Evolutionary conservation across 2,888 invertebrate species (phyloP).

Genomic region (Kuschelorhynchus macadamiae): DNA sequence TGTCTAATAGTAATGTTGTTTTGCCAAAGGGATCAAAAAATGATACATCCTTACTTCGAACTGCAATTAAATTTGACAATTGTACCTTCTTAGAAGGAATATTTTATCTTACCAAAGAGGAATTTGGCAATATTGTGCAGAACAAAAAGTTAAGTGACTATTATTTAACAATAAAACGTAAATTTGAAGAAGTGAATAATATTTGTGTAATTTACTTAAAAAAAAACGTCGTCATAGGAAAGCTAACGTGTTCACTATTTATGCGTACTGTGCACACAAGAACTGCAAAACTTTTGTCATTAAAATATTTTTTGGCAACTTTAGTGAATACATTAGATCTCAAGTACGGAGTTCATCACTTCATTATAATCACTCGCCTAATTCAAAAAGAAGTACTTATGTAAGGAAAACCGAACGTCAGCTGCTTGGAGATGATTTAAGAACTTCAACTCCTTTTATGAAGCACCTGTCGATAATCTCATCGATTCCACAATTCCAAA

Average conservation of each 20-base stretch:
- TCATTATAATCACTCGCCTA: neutral
- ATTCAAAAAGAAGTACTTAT: neutral
- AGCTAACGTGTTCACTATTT: neutral
- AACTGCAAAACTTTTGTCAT: slow-evolving; percentile 4
- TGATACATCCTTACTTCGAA: too few species aligned
- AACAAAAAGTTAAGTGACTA: neutral
- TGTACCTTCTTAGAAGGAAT: neutral
- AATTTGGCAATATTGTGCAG: neutral
- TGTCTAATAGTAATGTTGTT: too few species aligned
- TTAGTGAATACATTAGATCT: too few species aligned
- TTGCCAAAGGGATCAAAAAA: too few species aligned
- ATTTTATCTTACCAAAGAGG: neutral
- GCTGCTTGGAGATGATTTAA: neutral
- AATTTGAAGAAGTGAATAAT: slow-evolving; percentile 7
- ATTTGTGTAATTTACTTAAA: neutral
- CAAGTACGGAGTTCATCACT: neutral
- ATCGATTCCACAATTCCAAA: neutral
- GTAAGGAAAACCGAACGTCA: neutral
- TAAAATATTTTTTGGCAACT: neutral
- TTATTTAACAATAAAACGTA: slow-evolving; percentile 5
- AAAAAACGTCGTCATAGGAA: neutral
- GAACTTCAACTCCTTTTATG: neutral
- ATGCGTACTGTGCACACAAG: slow-evolving; percentile 12
- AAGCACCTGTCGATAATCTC: neutral
- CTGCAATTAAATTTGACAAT: neutral